A percentile compares a stretch with the other conserved stretches of the same genome.
phyloP scores from a whole-genome alignment of 2,888 invertebrate species.

The Leptopilina myrica region DNA sequence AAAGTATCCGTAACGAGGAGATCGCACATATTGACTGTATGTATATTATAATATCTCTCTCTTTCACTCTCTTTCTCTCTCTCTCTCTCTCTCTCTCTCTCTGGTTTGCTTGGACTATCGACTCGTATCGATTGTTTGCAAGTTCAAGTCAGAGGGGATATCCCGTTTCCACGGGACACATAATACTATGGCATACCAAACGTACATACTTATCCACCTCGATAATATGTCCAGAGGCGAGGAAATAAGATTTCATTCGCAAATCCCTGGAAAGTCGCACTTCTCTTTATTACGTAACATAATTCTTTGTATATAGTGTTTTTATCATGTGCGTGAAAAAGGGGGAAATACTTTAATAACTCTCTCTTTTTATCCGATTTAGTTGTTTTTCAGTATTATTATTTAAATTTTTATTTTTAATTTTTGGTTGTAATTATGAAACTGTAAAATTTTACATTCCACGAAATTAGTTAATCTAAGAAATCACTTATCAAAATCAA shows the following conservation, averaged over 20 bases:
- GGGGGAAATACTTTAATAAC: not conserved
- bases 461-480: too few species aligned
- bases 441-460: too few species aligned
- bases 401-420: too few species aligned
- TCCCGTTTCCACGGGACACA: constrained; percentile 74
- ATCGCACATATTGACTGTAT: constrained; percentile 49
- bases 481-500: too few species aligned
- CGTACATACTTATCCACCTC: constrained; percentile 54
- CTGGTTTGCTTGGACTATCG: constrained; percentile 55
- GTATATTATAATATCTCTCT: too few species aligned
- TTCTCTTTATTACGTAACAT: constrained; percentile 42
- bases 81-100: constrained; percentile 30
- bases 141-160: constrained; percentile 69
- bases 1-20: constrained; percentile 51
- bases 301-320: constrained; percentile 30
- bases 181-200: constrained; percentile 71
- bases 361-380: not conserved
- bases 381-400: too few species aligned
- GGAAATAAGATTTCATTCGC: constrained; percentile 58
- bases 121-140: constrained; percentile 72
- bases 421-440: too few species aligned
- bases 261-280: constrained; percentile 58
- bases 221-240: constrained; percentile 51
- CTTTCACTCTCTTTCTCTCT: constrained; percentile 9
- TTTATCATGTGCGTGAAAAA: not conserved